These are phyloP conservation scores for Drosophila parvula DNA, from an alignment of 1,140 invertebrate genomes.

Conservation along the genomic window DNA sequence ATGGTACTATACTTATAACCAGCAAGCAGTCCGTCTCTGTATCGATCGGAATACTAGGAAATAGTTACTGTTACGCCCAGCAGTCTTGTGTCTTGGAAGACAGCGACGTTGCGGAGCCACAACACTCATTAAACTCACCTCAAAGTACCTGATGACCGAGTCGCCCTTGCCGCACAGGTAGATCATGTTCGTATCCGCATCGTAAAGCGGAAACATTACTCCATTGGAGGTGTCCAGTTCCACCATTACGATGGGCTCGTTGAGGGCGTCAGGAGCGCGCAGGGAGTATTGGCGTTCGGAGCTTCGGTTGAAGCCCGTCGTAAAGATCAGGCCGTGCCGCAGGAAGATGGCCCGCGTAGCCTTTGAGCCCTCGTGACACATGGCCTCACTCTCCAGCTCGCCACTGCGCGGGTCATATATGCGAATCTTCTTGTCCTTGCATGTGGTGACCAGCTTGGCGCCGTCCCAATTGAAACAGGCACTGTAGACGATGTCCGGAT, in stretches of 20 bases:
- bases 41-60: too few relatives aligned
- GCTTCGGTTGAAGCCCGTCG: constrained; percentile 98
- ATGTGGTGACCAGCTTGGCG: constrained; percentile 96
- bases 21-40: too few relatives aligned
- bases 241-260: constrained; percentile 96
- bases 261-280: constrained; percentile 94
- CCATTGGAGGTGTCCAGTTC: constrained; percentile 99
- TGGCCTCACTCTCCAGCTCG: constrained; percentile 93
- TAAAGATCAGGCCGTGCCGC: constrained; percentile 95
- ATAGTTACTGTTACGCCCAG: too few relatives aligned
- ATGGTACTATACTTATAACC: too few relatives aligned
- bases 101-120: too few relatives aligned
- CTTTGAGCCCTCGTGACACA: constrained; percentile 98
- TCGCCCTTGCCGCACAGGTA: constrained; percentile 98
- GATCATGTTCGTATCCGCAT: constrained; percentile 98
- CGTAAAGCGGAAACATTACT: constrained; percentile 98
- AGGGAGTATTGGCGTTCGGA: constrained; percentile 98
- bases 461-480: constrained; percentile 99
- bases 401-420: constrained; percentile 97
- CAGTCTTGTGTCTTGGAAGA: too few relatives aligned
- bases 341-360: constrained; percentile 97
- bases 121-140: constrained; percentile 74
- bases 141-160: constrained; percentile 91
- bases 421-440: constrained; percentile 99
- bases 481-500: constrained; percentile 98